Conservation (phyloP, 2,797 vertebrate genomes). For the Hyperoplus lanceolatus region DNA sequence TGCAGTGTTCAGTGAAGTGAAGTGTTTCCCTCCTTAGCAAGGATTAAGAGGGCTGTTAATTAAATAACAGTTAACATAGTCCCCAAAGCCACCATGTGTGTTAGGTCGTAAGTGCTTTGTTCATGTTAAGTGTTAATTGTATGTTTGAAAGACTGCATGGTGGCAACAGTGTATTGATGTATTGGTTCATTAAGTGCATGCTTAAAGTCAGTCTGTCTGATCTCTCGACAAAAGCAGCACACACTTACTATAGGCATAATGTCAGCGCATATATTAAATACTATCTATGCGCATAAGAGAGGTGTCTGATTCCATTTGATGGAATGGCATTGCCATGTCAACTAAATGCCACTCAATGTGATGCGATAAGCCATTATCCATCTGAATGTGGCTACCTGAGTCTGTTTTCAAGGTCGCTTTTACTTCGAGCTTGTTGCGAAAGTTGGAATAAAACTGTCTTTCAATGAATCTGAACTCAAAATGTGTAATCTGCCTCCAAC, state of each 20-base stretch:
- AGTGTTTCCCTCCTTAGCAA: constrained; percentile 56
- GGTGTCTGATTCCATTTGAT: constrained; percentile 48
- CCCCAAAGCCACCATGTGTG: constrained; percentile 18
- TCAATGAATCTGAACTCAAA: constrained; percentile 11
- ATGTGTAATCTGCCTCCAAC: constrained; percentile 14
- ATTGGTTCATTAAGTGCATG: constrained; percentile 34
- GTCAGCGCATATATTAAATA: neutral
- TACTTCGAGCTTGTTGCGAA: constrained; percentile 21
- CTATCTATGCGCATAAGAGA: no score
- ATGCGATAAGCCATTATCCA: constrained; percentile 32
- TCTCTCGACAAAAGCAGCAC: constrained; percentile 25
- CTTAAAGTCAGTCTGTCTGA: constrained; percentile 43
- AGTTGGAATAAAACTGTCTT: constrained; percentile 20
- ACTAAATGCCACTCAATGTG: constrained; percentile 28
- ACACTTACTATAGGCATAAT: constrained; percentile 11
- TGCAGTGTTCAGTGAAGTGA: constrained; percentile 45
- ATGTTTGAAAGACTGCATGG: constrained; percentile 29
- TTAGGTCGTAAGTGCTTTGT: constrained; percentile 40
- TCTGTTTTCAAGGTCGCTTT: constrained; percentile 16
- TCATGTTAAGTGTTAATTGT: constrained; percentile 11
- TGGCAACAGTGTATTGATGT: constrained; percentile 16
- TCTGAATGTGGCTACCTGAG: constrained; percentile 5
- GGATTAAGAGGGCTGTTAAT: constrained; percentile 72
- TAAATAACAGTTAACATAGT: constrained; percentile 58
- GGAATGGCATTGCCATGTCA: constrained; percentile 14